phyloP scores from a whole-genome alignment of 2,113 vertebrate genomes.

The Aix galericulata region DNA sequence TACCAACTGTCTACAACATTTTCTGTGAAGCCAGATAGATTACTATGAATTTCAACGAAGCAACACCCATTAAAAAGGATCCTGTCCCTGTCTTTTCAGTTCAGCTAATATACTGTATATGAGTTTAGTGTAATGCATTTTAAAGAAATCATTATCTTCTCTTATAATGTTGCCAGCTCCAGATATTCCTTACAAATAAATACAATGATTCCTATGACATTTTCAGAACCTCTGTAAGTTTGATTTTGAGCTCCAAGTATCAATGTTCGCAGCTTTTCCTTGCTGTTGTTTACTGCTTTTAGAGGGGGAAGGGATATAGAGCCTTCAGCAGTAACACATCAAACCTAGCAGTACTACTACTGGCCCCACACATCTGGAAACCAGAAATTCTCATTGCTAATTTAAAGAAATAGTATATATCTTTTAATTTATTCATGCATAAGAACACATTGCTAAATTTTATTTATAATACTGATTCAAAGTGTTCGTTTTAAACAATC shows the following conservation, averaged over 20 bases:
- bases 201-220: neutral
- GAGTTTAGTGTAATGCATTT: neutral
- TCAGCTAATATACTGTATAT: neutral
- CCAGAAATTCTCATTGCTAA: neutral
- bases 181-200: neutral
- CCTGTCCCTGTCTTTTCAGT: neutral
- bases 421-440: neutral
- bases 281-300: neutral
- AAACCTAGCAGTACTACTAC: neutral
- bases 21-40: neutral
- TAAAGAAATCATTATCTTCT: neutral
- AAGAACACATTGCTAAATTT: neutral
- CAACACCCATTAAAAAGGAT: neutral
- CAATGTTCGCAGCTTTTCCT: neutral
- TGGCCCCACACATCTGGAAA: neutral
- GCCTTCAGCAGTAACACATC: neutral
- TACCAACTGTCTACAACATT: neutral
- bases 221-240: neutral
- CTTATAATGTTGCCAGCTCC: neutral
- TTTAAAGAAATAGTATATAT: neutral
- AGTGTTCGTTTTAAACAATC: neutral
- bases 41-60: neutral
- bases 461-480: neutral
- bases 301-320: neutral
- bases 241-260: neutral